Evolutionary conservation across 1,140 invertebrate species (phyloP), one percentile per base, ranked within the genome.

Genomic region (Harlomillsia oculata): DNA sequence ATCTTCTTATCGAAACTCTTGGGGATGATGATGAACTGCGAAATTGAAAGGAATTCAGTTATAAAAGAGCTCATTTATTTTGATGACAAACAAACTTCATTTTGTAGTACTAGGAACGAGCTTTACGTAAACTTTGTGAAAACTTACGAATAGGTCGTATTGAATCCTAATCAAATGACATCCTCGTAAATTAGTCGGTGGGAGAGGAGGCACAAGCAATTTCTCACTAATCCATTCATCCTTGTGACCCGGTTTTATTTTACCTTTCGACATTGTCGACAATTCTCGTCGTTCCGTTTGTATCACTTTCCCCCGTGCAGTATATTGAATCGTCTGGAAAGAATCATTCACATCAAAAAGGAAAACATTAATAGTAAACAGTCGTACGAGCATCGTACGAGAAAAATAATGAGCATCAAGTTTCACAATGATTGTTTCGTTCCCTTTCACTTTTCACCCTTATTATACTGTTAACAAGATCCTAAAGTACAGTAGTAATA

Each of bases 101-200:
- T 36, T n/a, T n/a, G n/a, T n/a, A n/a, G n/a, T n/a, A n/a, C n/a
- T n/a, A n/a, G n/a, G n/a, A n/a, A n/a, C n/a, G n/a, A n/a, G n/a
- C n/a, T n/a, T n/a, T n/a, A n/a, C n/a, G n/a, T n/a, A n/a, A n/a
- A n/a, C n/a, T n/a, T n/a, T n/a, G n/a, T n/a, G n/a, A n/a, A 8
- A 14, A 84, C 87, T 87, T 75, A 95, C 90, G 73, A 88, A 90
- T 43, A 97, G 86, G 71, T 93, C 88, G 71, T 97, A 97, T 65
- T 91, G 82, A 59, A 97, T 89, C 69, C 87, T 83, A 65, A 97
- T 96, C 56, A 97, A 80, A 72, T 92, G 87, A 70, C 92, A 97
- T 34, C 91, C 92, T 59, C 90, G 77, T n/a, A 97, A 75, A 76
- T 94, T 92, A 20, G 92, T 96, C 11, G 94, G 94, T 41, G 92